These are phyloP conservation scores for Pseudocheirus occidentalis DNA, from an alignment of 2,797 vertebrate genomes.

Conservation along the genomic window DNA sequence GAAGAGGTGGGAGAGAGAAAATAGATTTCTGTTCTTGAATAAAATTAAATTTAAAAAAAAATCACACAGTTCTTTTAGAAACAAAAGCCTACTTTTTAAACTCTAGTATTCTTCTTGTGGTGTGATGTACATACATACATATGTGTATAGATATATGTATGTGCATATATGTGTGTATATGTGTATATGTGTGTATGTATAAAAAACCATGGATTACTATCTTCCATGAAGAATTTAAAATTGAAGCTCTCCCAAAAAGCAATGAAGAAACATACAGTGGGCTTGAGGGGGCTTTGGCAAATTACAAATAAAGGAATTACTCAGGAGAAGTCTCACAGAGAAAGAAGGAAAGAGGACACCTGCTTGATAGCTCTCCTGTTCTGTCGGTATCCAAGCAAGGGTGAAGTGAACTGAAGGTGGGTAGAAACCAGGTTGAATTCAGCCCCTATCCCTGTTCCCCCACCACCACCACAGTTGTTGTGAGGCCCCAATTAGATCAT, in stretches of 20 bases:
- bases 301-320: neutral
- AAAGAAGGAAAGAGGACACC: neutral
- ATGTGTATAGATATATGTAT: neutral
- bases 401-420: neutral
- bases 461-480: accelerated
- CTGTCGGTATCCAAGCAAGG: neutral
- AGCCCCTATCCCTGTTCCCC: neutral
- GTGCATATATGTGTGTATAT: too few species aligned
- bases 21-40: neutral
- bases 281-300: neutral
- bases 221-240: neutral
- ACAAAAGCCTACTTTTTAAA: neutral
- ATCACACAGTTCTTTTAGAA: neutral
- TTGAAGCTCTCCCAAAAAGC: neutral
- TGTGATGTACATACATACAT: neutral
- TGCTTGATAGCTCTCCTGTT: neutral
- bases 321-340: neutral
- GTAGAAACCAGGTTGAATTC: neutral
- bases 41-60: neutral
- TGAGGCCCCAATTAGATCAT: neutral
- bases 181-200: accelerated
- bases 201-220: neutral
- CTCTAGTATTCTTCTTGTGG: neutral
- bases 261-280: neutral
- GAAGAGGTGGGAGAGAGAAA: neutral